Evolutionary conservation across 1,140 invertebrate genomes (phyloP).

Genomic region (Platyscapa corneri): DNA sequence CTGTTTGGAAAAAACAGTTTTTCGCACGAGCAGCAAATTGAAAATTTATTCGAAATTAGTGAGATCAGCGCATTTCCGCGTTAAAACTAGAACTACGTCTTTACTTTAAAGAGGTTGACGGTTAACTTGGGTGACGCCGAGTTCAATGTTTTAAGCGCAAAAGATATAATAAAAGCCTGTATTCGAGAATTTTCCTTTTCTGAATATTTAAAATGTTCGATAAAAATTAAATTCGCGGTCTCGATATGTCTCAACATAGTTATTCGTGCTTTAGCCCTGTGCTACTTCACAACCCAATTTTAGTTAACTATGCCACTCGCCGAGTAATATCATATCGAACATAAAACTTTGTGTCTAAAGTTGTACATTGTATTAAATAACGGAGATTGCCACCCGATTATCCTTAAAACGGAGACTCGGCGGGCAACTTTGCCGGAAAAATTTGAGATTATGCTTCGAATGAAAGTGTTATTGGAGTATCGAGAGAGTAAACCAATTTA

Average conservation of each 20-base stretch:
- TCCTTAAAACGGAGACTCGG: not conserved
- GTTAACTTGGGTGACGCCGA: too few relatives aligned
- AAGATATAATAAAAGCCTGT: too few relatives aligned
- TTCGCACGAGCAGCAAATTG: too few relatives aligned
- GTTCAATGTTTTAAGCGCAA: too few relatives aligned
- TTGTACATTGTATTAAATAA: constrained; percentile 12
- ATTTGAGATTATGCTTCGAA: not conserved
- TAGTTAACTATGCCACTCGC: not conserved
- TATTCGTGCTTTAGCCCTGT: not conserved
- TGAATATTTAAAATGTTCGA: not conserved
- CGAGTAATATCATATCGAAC: not conserved
- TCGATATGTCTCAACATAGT: not conserved
- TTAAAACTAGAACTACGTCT: too few relatives aligned
- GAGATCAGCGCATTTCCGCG: too few relatives aligned
- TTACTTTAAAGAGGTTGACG: too few relatives aligned
- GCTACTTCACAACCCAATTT: not conserved
- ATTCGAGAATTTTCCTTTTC: too few relatives aligned
- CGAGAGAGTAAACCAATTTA: not conserved
- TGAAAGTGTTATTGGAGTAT: not conserved
- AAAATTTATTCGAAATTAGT: too few relatives aligned
- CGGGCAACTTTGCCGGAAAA: not conserved
- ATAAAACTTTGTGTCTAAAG: not conserved
- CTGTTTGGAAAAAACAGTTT: too few relatives aligned
- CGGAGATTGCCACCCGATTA: not conserved
- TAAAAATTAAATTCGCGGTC: not conserved